Evolutionary conservation across 2,797 vertebrate species (phyloP), one percentile per base, ranked within the genome.

Genomic region (Alcedo quadribrachys): DNA sequence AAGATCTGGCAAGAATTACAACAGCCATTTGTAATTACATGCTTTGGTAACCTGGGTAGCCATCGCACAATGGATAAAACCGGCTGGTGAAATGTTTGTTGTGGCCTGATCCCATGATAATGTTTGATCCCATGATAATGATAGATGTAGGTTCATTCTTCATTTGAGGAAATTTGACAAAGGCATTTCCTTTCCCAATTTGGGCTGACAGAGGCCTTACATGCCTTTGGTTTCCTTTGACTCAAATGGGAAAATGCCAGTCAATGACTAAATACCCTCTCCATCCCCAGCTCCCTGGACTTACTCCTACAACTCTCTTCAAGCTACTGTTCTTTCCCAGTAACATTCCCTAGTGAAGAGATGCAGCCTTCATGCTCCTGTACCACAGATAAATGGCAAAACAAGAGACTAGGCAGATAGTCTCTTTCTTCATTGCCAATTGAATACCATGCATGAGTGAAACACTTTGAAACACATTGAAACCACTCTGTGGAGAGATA

Each of bases 251-350:
- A 91, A 55, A 61, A 58, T 24, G n/a, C 8, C n/a, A 54, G 7
- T 0, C 1, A 58, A 21, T 37, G 27, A 58, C 33, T 42, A 51
- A 71, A 61, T 14, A 27, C 15, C 1, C 1, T n/a, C 0, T 35
- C 17, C 1, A 2, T 28, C 0, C 35, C 25, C 18, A 68, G 17
- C 9, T 73, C 27, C 35, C 45, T 68, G 70, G 30, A 54, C 4
- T 48, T 54, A 7, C 10, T 58, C 27, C 24, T 63, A 0, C 2
- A 2, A 54, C 28, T 42, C 24, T 63, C 25, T 68, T 85, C 51
- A 81, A 92, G 54, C 25, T 66, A 4, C 28, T 77, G 15, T 40
- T 28, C 42, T 76, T 65, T 14, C 13, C n/a, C 62, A 67, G 2
- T 7, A 33, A 15, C 28, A 30, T 68, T 82, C 18, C 28, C 43